Evolutionary conservation across 2,888 invertebrate genomes (phyloP), one percentile per base, ranked within the genome.

Genomic region (Phyllotreta cruciferae): DNA sequence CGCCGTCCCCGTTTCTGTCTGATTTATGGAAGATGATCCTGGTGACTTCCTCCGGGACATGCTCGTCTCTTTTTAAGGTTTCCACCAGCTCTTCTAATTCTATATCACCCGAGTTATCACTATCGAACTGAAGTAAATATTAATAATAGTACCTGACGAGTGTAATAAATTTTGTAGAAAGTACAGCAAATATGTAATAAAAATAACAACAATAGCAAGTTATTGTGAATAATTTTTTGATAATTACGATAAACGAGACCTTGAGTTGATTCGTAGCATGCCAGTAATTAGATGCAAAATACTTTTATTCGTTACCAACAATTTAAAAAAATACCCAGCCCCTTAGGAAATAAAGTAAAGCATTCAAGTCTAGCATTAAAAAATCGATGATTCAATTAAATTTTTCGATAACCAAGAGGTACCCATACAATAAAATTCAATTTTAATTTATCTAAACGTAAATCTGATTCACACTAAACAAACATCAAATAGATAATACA

Each of bases 101-200:
- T 73, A 92, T 88, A 66, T 80, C 83, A 0, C 91, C 91, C 81
- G 91, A 90, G 63, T 85, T 83, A 76, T 92, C 88, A 50, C 79
- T 83, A 77, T 92, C 92, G 74, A 90, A 90, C 87, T 90, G n/a
- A 36, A 66, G 60, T 35, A 4, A 6, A 36, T 56, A 61, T 8
- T 42, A 57, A 54, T n/a, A n/a, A n/a, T n/a, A n/a, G n/a, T n/a
- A n/a, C n/a, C 41, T 6, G 42, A 36, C 8, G 6, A 38, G 6
- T 38, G 6, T 38, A 38, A 42, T 42, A 42, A 42, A 42, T 42
- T 44, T 4, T 8, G 13, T 35, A 44, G 6, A 37, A 24, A 24
- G 24, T 24, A 24, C 24, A 24, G 4, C 4, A 24, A 24, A 24
- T 24, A 4, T 3, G 4, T 24, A 24, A 24, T 24, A 24, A 24